These are phyloP conservation scores for Diplazon laetatorius DNA, from an alignment of 2,888 invertebrate species.

Conservation along the genomic window DNA sequence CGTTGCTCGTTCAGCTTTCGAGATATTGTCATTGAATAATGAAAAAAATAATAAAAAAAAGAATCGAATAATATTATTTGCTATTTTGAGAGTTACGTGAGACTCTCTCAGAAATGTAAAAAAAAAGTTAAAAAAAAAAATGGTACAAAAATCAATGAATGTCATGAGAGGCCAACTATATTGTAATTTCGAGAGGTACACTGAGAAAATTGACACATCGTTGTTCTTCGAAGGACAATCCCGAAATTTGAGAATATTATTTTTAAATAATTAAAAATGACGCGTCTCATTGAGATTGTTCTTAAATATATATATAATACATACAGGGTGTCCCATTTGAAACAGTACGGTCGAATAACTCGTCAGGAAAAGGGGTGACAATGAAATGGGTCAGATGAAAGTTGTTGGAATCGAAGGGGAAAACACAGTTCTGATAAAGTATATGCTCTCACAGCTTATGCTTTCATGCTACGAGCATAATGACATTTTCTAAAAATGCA, in stretches of 20 bases:
- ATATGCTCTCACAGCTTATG: too few relatives aligned
- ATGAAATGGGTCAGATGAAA: too few relatives aligned
- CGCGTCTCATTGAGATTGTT: constrained; percentile 38
- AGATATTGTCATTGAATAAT: too few relatives aligned
- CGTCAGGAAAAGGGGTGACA: too few relatives aligned
- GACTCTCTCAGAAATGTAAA: constrained; percentile 15
- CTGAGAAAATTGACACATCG: constrained; percentile 33
- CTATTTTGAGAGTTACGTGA: constrained; percentile 33
- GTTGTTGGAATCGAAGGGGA: too few relatives aligned
- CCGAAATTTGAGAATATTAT: constrained; percentile 38
- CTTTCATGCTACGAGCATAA: too few relatives aligned
- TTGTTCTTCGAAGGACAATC: constrained; percentile 45
- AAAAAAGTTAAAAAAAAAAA: constrained; percentile 15
- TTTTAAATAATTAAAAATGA: neutral
- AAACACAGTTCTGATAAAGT: too few relatives aligned
- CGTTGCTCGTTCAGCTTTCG: constrained; percentile 32
- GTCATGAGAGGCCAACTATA: constrained; percentile 9
- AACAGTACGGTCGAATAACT: too few relatives aligned
- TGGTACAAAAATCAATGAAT: constrained; percentile 32
- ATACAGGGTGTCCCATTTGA: too few relatives aligned
- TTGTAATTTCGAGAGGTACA: constrained; percentile 26
- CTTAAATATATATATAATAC: too few relatives aligned
- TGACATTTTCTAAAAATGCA: too few relatives aligned
- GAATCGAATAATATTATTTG: constrained; percentile 21
- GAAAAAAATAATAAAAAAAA: constrained; percentile 3